phyloP scores from a whole-genome alignment of 2,113 vertebrate species.

The Megaceryle torquata region DNA sequence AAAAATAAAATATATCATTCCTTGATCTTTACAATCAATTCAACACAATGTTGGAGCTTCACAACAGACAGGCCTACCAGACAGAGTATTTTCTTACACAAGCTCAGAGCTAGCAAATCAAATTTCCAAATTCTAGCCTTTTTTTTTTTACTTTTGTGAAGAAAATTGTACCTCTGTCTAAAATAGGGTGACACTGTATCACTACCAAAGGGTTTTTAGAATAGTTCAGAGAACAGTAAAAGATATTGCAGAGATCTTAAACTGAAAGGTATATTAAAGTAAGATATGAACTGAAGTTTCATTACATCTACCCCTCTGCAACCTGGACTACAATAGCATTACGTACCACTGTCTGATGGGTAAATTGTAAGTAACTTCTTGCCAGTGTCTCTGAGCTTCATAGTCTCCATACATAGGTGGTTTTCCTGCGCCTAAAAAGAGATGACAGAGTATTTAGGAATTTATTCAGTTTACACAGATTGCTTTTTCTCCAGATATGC shows the following conservation, averaged over 20 bases:
- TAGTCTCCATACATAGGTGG: conserved; percentile 96
- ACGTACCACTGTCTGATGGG: conserved; percentile 88
- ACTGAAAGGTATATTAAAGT: neutral
- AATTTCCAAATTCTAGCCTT: neutral
- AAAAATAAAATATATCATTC: neutral
- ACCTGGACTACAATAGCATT: neutral
- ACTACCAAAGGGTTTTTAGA: neutral
- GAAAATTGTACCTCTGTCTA: neutral
- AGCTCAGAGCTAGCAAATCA: neutral
- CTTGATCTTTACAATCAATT: neutral
- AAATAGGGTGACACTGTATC: neutral
- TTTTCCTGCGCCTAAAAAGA: conserved; percentile 84
- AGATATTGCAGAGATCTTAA: neutral
- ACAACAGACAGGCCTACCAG: neutral
- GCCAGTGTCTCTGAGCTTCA: conserved; percentile 98
- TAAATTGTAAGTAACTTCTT: conserved; percentile 94
- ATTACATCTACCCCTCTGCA: neutral
- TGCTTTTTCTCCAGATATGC: neutral
- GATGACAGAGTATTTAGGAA: neutral
- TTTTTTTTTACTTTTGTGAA: neutral
- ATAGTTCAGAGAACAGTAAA: neutral
- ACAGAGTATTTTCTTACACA: neutral
- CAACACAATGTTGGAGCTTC: neutral
- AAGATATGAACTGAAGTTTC: neutral
- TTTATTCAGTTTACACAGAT: neutral